Evolutionary conservation across 2,797 vertebrate genomes (phyloP).

Genomic region (Aulostomus chinensis): DNA sequence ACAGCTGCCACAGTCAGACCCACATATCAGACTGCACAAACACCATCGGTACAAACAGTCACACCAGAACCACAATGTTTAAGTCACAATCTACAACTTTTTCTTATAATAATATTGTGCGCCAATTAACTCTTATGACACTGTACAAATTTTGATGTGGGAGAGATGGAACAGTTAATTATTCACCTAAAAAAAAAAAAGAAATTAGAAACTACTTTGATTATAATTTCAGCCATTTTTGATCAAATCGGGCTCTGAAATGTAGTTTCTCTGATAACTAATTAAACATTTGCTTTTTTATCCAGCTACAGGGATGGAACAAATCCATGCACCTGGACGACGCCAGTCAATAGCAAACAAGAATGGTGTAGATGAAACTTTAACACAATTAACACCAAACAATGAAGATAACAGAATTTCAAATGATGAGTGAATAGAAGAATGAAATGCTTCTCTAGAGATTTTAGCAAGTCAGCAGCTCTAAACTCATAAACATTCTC

Average conservation of each 20-base stretch:
- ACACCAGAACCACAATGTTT: conserved; percentile 5
- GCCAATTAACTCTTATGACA: not conserved
- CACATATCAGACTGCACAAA: too few species aligned
- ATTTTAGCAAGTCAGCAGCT: not conserved
- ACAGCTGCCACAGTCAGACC: too few species aligned
- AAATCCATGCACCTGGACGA: too few species aligned
- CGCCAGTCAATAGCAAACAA: too few species aligned
- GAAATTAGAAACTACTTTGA: too few species aligned
- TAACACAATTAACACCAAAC: conserved; percentile 15
- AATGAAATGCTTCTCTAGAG: conserved; percentile 8
- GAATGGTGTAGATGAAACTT: conserved; percentile 27
- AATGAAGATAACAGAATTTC: too few species aligned
- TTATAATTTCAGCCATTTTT: too few species aligned
- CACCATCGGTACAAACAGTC: conserved; percentile 23
- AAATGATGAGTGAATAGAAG: too few species aligned
- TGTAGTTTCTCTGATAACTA: not conserved
- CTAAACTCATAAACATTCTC: not conserved
- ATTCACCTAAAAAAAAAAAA: too few species aligned
- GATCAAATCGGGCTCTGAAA: too few species aligned
- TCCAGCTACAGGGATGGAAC: too few species aligned
- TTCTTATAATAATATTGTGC: not conserved
- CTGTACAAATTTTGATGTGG: not conserved
- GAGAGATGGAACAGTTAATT: too few species aligned
- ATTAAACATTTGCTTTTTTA: not conserved
- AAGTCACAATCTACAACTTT: conserved; percentile 39